Evolutionary conservation across 2,888 invertebrate species (phyloP).

Genomic region (Arctia plantaginis): DNA sequence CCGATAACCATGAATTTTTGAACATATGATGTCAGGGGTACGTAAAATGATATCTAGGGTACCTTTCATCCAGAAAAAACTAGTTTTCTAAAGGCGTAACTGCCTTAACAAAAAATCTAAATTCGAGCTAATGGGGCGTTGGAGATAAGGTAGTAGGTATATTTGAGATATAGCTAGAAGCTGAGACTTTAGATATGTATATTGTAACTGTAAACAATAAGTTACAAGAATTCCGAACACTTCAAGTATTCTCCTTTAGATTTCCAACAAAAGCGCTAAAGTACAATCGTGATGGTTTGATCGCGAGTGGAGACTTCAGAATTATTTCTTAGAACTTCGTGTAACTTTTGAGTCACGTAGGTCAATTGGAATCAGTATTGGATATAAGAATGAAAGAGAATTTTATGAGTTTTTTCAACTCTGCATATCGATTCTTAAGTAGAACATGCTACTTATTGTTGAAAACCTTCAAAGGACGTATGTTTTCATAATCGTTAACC

Average conservation of each 20-base stretch:
- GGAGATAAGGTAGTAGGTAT: too few species aligned
- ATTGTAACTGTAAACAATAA: constrained; percentile 21
- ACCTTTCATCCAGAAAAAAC: too few species aligned
- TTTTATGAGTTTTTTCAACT: background rate
- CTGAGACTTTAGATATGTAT: constrained; percentile 6
- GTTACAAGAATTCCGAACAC: background rate
- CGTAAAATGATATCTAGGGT: too few species aligned
- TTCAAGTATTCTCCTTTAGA: constrained; percentile 26
- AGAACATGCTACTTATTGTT: too few species aligned
- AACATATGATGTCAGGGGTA: too few species aligned
- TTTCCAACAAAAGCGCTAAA: constrained; percentile 19
- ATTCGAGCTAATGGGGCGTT: too few species aligned
- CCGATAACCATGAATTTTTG: too few species aligned
- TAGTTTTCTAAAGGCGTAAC: too few species aligned
- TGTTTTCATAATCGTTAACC: too few species aligned
- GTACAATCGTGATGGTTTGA: constrained; percentile 21
- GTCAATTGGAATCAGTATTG: constrained; percentile 8
- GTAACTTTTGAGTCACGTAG: constrained; percentile 15
- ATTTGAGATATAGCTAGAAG: constrained; percentile 13
- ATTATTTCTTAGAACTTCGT: constrained; percentile 17
- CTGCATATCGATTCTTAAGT: too few species aligned
- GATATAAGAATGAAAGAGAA: constrained; percentile 5
- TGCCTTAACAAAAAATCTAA: too few species aligned
- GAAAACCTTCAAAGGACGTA: too few species aligned
- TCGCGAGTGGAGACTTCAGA: constrained; percentile 1